These are phyloP conservation scores for Plectropomus leopardus DNA, from an alignment of 2,113 vertebrate genomes.

Conservation along the genomic window DNA sequence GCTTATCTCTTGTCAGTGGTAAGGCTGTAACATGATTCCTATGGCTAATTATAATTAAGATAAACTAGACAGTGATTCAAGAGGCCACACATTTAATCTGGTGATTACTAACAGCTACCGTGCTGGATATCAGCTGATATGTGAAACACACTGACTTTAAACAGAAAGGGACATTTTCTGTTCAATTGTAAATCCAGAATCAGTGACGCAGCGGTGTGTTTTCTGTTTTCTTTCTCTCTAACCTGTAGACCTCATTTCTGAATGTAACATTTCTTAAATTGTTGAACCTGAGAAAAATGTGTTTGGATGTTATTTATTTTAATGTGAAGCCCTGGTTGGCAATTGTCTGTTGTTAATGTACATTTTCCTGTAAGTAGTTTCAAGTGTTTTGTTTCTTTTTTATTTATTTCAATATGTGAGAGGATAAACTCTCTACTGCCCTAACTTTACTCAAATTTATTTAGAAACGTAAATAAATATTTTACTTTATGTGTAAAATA, in stretches of 20 bases:
- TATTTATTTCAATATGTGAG: slow-evolving; percentile 73
- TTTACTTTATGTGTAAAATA: slow-evolving; percentile 62
- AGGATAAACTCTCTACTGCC: slow-evolving; percentile 22
- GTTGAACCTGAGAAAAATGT: slow-evolving; percentile 63
- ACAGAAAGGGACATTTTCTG: slow-evolving; percentile 53
- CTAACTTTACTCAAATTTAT: slow-evolving; percentile 55
- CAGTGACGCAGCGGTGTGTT: not conserved
- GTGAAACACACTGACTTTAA: slow-evolving; percentile 21
- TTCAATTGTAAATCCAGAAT: slow-evolving; percentile 4
- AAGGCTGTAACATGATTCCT: not conserved
- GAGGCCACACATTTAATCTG: slow-evolving; percentile 34
- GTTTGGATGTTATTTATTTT: slow-evolving; percentile 80
- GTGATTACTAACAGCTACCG: not conserved
- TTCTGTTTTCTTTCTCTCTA: slow-evolving; percentile 36
- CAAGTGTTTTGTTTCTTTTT: slow-evolving; percentile 51
- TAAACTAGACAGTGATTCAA: slow-evolving; percentile 36
- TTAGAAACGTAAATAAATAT: slow-evolving; percentile 58
- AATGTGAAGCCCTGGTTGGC: slow-evolving; percentile 84
- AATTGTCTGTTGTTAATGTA: slow-evolving; percentile 42
- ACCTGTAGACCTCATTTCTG: slow-evolving; percentile 76
- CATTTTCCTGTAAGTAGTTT: slow-evolving; percentile 61
- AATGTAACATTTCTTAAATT: slow-evolving; percentile 72
- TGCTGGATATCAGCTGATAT: not conserved
- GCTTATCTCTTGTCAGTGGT: not conserved
- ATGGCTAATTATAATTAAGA: slow-evolving; percentile 17